Percentiles rank a stretch among this genome's conserved stretches.
Evolutionary conservation across 2,888 invertebrate species (phyloP).

Genomic region (Tanypteryx hageni): DNA sequence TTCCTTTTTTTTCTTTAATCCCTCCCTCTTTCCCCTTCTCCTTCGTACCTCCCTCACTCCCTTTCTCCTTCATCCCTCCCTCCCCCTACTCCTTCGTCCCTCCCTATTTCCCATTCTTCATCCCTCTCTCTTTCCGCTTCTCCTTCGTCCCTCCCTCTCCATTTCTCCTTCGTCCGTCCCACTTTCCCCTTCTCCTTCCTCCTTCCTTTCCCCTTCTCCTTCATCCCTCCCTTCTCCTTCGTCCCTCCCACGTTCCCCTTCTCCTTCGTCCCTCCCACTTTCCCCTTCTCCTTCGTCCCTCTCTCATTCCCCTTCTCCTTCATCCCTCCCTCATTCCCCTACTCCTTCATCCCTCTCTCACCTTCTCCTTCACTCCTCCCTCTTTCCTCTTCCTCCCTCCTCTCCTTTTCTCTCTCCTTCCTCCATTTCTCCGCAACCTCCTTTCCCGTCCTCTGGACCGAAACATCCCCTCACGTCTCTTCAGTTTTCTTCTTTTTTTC

Average conservation of each 20-base stretch:
- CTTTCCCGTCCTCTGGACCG: slow-evolving; percentile 27
- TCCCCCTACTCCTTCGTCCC: not conserved
- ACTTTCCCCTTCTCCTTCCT: too few species aligned
- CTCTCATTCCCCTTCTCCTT: too few species aligned
- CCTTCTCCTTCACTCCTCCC: too few species aligned
- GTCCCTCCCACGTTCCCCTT: not conserved
- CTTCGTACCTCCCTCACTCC: not conserved
- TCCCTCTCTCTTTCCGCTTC: not conserved
- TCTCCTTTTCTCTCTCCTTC: slow-evolving; percentile 19
- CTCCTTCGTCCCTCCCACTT: too few species aligned
- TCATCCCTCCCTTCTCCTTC: not conserved
- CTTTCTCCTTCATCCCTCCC: not conserved
- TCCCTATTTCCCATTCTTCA: not conserved
- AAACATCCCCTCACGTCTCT: slow-evolving; percentile 41
- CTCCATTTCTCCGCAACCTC: not conserved
- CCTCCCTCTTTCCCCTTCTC: not conserved
- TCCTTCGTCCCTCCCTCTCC: not conserved
- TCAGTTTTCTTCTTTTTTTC: not conserved
- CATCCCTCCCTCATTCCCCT: not conserved
- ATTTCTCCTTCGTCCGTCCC: too few species aligned
- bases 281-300: too few species aligned
- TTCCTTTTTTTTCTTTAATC: too few species aligned
- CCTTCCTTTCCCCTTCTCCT: not conserved
- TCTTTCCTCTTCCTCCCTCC: not conserved
- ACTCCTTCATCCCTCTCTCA: not conserved